phyloP scores from a whole-genome alignment of 2,113 vertebrate species.

The Chamaea fasciata region DNA sequence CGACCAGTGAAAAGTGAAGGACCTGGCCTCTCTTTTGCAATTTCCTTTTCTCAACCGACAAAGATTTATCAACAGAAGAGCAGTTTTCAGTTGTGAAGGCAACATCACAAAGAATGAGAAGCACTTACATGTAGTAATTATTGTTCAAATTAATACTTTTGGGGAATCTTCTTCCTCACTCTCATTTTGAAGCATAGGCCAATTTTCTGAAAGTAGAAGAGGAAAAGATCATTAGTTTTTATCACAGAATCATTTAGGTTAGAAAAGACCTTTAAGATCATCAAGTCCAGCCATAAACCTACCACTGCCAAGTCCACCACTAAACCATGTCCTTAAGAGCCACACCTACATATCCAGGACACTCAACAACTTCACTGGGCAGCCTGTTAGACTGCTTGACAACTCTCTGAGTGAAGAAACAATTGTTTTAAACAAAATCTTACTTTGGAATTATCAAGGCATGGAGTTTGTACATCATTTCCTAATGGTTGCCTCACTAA shows the following conservation, averaged over 20 bases:
- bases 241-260: background rate
- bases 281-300: background rate
- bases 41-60: background rate
- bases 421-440: background rate
- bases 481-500: background rate
- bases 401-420: background rate
- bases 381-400: background rate
- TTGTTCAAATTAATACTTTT: background rate
- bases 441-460: background rate
- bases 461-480: background rate
- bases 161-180: slow-evolving; percentile 5
- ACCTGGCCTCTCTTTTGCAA: background rate
- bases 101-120: background rate
- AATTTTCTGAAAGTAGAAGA: slow-evolving; percentile 12
- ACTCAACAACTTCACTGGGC: background rate
- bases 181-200: slow-evolving; percentile 28
- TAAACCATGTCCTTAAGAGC: background rate
- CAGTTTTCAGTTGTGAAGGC: background rate
- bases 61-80: background rate
- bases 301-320: background rate
- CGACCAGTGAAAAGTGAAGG: background rate
- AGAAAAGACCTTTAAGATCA: background rate
- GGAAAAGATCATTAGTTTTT: background rate
- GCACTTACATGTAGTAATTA: background rate
- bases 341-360: background rate